These are phyloP conservation scores for Nibea albiflora DNA, from an alignment of 2,113 vertebrate genomes.

Conservation along the genomic window DNA sequence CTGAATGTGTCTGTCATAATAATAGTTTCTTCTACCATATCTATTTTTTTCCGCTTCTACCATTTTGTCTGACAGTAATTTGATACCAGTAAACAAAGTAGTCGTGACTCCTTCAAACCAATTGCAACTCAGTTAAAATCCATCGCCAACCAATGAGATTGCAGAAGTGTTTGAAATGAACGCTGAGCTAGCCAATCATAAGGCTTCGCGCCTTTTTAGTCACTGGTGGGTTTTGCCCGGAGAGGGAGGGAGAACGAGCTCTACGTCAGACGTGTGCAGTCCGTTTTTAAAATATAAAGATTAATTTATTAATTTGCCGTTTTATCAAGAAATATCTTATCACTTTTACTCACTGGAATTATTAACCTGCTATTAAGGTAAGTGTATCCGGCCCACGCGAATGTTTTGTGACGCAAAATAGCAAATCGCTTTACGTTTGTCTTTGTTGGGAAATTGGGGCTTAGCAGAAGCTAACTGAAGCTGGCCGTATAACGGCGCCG, in stretches of 20 bases:
- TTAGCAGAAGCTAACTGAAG: conserved; percentile 56
- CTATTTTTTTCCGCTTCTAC: not conserved
- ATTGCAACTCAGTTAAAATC: conserved; percentile 57
- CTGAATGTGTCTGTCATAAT: not conserved
- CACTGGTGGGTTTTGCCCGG: conserved; percentile 66
- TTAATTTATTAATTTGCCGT: conserved; percentile 32
- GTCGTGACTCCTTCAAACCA: conserved; percentile 49
- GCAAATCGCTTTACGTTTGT: conserved; percentile 9
- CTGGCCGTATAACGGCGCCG: conserved; percentile 24
- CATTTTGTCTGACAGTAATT: conserved; percentile 43
- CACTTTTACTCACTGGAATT: conserved; percentile 6
- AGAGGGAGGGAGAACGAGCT: conserved; percentile 78
- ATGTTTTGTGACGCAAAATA: not conserved
- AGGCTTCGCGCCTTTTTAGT: conserved; percentile 82
- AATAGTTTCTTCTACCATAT: not conserved
- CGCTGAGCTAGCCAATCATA: conserved; percentile 74
- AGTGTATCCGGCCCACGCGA: not conserved
- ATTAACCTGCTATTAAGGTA: conserved; percentile 59
- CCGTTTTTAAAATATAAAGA: conserved; percentile 59
- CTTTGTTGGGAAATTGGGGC: conserved; percentile 63
- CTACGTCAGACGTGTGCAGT: conserved; percentile 65
- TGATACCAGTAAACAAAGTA: conserved; percentile 69
- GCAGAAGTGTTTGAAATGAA: conserved; percentile 74
- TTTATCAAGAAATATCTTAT: conserved; percentile 7
- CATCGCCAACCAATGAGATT: conserved; percentile 70